A percentile compares a stretch with the other conserved stretches of the same genome.
Evolutionary conservation across 2,797 vertebrate genomes (phyloP).

Genomic region (Gadopsis bispinosus): DNA sequence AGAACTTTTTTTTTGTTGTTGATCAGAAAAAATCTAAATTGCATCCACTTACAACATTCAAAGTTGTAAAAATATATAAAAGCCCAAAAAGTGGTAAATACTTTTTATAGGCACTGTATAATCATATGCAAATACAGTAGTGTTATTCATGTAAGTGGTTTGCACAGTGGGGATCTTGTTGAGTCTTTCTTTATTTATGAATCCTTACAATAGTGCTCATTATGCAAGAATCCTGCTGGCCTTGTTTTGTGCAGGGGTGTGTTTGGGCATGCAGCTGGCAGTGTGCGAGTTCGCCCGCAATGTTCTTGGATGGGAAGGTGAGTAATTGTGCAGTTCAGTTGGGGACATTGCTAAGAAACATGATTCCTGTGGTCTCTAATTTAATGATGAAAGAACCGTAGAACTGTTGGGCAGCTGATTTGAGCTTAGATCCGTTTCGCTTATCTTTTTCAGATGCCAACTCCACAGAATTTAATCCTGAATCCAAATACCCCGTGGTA

Average conservation of each 20-base stretch:
- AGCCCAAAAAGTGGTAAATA: constrained; percentile 11
- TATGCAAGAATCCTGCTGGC: constrained; percentile 50
- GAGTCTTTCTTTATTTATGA: constrained; percentile 39
- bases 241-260: constrained; percentile 87
- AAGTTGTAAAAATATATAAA: constrained; percentile 1
- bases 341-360: background rate
- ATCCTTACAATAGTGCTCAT: constrained; percentile 29
- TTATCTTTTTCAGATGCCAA: constrained; percentile 89
- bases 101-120: constrained; percentile 22
- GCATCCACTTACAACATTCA: background rate
- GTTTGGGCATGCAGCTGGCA: constrained; percentile 96
- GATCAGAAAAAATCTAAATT: background rate
- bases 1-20: background rate
- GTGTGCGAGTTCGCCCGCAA: constrained; percentile 94
- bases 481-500: constrained; percentile 93
- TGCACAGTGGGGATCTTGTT: constrained; percentile 35
- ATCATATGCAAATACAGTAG: constrained; percentile 20
- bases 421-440: constrained; percentile 40
- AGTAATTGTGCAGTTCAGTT: constrained; percentile 42
- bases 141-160: constrained; percentile 22
- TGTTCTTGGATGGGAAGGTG: constrained; percentile 94
- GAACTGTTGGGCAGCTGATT: constrained; percentile 9
- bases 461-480: constrained; percentile 96
- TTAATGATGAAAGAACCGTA: constrained; percentile 21
- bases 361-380: constrained; percentile 35